A percentile compares a stretch with the other conserved stretches of the same genome.
These are phyloP conservation scores for Tyrophagus putrescentiae DNA, from an alignment of 1,140 invertebrate species.

Conservation along the genomic window DNA sequence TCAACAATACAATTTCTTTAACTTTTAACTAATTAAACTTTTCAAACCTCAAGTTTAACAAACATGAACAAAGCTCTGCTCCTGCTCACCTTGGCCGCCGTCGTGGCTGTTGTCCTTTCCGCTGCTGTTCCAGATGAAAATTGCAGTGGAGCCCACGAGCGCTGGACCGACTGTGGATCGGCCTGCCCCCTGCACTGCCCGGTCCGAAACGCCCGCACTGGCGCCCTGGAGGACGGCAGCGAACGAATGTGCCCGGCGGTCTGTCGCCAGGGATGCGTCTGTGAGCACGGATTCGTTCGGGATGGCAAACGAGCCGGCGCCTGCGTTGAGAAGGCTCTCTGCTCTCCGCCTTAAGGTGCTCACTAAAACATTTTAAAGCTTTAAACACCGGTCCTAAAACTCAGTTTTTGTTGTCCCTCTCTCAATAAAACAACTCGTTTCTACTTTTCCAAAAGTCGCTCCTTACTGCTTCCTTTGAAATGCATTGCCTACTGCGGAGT, in stretches of 20 bases:
- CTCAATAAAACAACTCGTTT: no score
- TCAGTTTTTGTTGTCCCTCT: no score
- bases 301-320: neutral
- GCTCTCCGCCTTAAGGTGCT: neutral
- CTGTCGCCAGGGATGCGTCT: neutral
- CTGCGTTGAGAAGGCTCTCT: neutral
- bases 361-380: no score
- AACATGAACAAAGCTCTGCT: neutral
- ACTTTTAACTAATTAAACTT: no score
- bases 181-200: neutral
- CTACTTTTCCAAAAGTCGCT: no score
- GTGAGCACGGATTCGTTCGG: neutral
- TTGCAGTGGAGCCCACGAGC: neutral
- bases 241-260: neutral
- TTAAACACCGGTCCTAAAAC: no score
- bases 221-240: neutral
- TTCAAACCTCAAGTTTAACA: no score
- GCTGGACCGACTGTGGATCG: neutral
- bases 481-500: no score
- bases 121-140: neutral
- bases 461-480: no score
- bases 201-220: neutral
- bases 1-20: no score
- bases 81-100: neutral
- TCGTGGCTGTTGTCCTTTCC: neutral